Base-by-base conservation (phyloP, 2,797 vertebrate species). In the Gymnoscopelus braueri region DNA sequence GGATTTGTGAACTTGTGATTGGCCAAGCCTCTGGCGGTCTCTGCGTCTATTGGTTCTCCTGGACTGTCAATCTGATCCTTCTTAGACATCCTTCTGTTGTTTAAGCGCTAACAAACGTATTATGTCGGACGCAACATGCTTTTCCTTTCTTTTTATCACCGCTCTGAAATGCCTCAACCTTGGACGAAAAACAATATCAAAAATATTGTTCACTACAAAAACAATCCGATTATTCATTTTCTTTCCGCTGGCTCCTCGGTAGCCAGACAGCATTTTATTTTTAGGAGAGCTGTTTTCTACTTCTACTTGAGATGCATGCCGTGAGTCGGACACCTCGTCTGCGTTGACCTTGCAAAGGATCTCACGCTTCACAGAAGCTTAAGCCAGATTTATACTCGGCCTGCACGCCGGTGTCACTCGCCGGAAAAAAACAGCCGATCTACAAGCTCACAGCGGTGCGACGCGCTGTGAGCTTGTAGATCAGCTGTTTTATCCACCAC, bases 1-100 rank as follows among this genome's bases (percentile, higher is more conserved):
- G 70, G 54, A 52, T 80, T 87, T 83, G 49, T 32, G 51, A 88
- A 93, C 93, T 93, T 93, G 63, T 84, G 82, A 94, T 94, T 94
- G 92, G 92, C 19, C 63, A 19, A 72, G 0, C 1, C 0, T 0
- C 14, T 0, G 1, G 1, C 1, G 3, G 81, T 11, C 72, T 72
- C 60, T 2, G 4, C 62, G 12, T 5, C 62, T 52, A 94, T 94
- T 94, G 92, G 93, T 29, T 54, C 0, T 0, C 0, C 1, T n/a
- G 2, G 0, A 4, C 68, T 75, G 88, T 92, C 92, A 60, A 4
- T 54, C 5, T n/a, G 9, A 5, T 2, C 61, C 15, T 6, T 24
- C 9, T 49, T 63, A 64, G 68, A 74, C 85, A n/a, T n/a, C n/a
- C n/a, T n/a, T n/a, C n/a, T 29, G n/a, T 59, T 67, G 56, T 78